A percentile compares a stretch with the other conserved stretches of the same genome.
Conservation (phyloP, 2,797 vertebrate species). For the Sebastes minor region DNA sequence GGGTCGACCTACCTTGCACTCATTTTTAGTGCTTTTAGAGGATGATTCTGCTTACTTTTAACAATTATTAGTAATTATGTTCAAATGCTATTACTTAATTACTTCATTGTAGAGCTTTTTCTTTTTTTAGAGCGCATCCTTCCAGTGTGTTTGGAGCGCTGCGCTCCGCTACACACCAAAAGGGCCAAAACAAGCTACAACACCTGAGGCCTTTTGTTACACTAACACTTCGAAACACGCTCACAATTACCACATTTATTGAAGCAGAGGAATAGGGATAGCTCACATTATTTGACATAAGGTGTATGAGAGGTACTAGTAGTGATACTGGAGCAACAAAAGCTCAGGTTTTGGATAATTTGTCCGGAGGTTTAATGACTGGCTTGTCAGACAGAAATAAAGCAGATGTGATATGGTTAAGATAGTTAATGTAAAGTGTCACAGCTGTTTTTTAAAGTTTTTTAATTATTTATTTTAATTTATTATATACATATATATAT, state of each 20-base stretch:
- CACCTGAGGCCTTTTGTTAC: slow-evolving; percentile 42
- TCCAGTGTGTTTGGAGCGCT: slow-evolving; percentile 18
- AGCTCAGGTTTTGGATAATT: neutral
- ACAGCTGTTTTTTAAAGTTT: neutral
- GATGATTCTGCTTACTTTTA: slow-evolving; percentile 19
- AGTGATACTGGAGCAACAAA: neutral
- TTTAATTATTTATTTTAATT: too few species aligned
- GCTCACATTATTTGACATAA: neutral
- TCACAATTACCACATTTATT: slow-evolving; percentile 20
- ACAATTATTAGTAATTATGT: slow-evolving; percentile 24
- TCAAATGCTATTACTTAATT: slow-evolving; percentile 40
- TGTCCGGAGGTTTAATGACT: neutral
- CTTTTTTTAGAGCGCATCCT: neutral
- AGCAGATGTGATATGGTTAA: neutral
- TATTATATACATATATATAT: too few species aligned
- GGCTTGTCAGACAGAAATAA: neutral
- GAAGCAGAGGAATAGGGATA: slow-evolving; percentile 7
- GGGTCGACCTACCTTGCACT: neutral
- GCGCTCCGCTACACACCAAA: slow-evolving; percentile 11
- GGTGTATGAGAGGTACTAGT: neutral
- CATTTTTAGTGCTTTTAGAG: slow-evolving; percentile 8
- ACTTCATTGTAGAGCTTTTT: neutral
- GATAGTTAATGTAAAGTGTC: neutral
- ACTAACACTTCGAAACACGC: slow-evolving; percentile 2
- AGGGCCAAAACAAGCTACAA: slow-evolving; percentile 29